Evolutionary conservation across 37 sponge, comb jelly and placozoan species (phyloP), one percentile per base, ranked within the genome.

Genomic region (Cliona cf. orientalis): DNA sequence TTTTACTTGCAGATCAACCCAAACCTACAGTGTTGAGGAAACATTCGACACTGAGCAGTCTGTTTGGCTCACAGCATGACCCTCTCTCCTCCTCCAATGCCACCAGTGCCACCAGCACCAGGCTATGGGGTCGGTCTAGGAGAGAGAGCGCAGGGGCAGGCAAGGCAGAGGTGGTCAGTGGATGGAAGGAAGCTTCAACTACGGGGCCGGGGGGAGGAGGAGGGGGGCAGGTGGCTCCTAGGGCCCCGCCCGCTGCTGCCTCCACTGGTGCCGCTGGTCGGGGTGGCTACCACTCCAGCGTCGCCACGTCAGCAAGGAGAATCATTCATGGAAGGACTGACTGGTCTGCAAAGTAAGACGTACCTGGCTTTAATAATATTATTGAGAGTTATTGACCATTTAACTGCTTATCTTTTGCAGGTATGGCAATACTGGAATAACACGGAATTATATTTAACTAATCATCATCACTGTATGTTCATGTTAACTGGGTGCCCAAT

Each of bases 331-430:
- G 91, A 14, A 74, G 86, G 40, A 80, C 76, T 35, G 86, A 90
- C 35, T 90, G 91, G 91, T 79, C 76, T 41, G 31, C 91, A 61
- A 90, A 90, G 91, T 90, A 70, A 75, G 86, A 77, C 29, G n/a
- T n/a, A 19, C 14, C 14, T 49, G 55, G 17, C 14, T 19, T 49
- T 49, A 49, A 49, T 11, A 19, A 49, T 19, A 49, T 17, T 17
- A 49, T 49, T 19, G 14, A 49, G 17, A 17, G 55, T 17, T 49
- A 19, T 49, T 49, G 55, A 11, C 55, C 17, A 19, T 49, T 49
- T 11, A 49, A 49, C 11, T 17, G 3, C 31, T 71, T 71, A 6
- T 6, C 17, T 67, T 36, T 33, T 40, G 9, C 26, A 71, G 72
- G 25, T 71, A 71, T 43, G 42, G 55, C 11, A 17, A 29, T 40